These are phyloP conservation scores for Mola mola DNA, from an alignment of 2,113 vertebrate species.

Conservation along the genomic window DNA sequence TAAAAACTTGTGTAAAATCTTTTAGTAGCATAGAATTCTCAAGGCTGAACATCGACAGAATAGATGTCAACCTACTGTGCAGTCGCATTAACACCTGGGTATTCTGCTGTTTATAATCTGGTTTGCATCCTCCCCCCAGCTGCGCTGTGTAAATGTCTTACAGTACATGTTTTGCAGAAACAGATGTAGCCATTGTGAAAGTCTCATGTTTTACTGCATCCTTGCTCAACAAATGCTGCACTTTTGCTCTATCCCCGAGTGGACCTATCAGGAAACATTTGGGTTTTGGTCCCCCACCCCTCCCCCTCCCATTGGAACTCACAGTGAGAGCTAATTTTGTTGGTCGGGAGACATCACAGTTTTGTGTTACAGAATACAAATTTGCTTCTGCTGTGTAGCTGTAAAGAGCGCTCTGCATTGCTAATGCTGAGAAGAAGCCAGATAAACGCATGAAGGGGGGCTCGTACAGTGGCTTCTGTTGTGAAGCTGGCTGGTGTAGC, in stretches of 20 bases:
- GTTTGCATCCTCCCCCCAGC: constrained; percentile 46
- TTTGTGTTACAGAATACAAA: constrained; percentile 71
- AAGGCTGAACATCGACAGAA: constrained; percentile 58
- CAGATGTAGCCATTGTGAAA: constrained; percentile 73
- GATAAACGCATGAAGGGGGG: constrained; percentile 68
- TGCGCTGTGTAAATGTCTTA: constrained; percentile 57
- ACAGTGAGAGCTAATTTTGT: constrained; percentile 68
- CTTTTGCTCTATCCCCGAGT: constrained; percentile 50
- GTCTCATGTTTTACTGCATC: constrained; percentile 62
- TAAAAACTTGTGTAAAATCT: constrained; percentile 57
- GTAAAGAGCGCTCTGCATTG: constrained; percentile 65
- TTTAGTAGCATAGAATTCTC: constrained; percentile 63
- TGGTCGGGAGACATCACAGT: constrained; percentile 61
- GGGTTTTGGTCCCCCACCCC: constrained; percentile 28
- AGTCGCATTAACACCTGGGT: constrained; percentile 55
- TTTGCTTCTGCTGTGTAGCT: constrained; percentile 58
- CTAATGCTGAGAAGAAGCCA: constrained; percentile 66
- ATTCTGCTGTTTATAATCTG: constrained; percentile 58
- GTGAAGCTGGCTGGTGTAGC: constrained; percentile 54
- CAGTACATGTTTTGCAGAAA: constrained; percentile 66
- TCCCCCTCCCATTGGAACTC: constrained; percentile 52
- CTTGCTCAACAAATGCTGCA: constrained; percentile 58
- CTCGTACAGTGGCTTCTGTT: constrained; percentile 71
- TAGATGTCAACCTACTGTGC: constrained; percentile 63
- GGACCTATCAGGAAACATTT: constrained; percentile 67